Percentiles rank a stretch among this genome's conserved stretches.
Conservation (phyloP, 2,888 invertebrate species). For the Hermaeophaga mercurialis region DNA sequence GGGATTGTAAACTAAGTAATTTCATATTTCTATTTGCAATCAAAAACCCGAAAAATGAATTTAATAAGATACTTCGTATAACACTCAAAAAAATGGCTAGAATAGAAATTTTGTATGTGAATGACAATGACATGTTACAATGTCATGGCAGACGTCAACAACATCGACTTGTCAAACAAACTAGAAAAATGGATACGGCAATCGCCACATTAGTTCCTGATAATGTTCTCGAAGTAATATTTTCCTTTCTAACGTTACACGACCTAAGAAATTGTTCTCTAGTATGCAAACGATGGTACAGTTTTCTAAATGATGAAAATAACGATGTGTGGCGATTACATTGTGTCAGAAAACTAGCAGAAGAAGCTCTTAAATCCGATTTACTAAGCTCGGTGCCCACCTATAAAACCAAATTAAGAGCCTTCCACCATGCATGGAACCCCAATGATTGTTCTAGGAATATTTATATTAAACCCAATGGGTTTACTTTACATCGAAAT, state of each 20-base stretch:
- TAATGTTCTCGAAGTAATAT: slow-evolving; percentile 85
- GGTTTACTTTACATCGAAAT: slow-evolving; percentile 96
- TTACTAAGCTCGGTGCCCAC: slow-evolving; percentile 85
- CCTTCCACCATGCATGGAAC: slow-evolving; percentile 96
- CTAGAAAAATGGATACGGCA: slow-evolving; percentile 60
- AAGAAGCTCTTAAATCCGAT: slow-evolving; percentile 88
- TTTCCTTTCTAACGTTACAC: slow-evolving; percentile 85
- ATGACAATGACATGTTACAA: slow-evolving; percentile 4
- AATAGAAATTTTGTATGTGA: background rate
- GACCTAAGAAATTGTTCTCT: slow-evolving; percentile 88
- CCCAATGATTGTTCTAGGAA: slow-evolving; percentile 96
- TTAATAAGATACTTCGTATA: background rate
- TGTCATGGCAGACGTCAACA: slow-evolving; percentile 17
- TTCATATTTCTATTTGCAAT: no score
- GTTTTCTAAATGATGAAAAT: slow-evolving; percentile 88
- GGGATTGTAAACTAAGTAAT: no score
- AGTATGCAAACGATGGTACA: slow-evolving; percentile 93
- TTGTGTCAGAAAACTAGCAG: slow-evolving; percentile 84
- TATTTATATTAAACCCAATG: slow-evolving; percentile 95
- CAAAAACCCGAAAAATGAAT: background rate
- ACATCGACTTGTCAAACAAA: slow-evolving; percentile 32
- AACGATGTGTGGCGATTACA: slow-evolving; percentile 94
- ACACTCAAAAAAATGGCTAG: background rate
- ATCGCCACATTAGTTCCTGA: slow-evolving; percentile 73
- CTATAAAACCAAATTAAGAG: slow-evolving; percentile 91